Conservation (phyloP, 2,888 invertebrate species). For the Drosophila vallismaia region DNA sequence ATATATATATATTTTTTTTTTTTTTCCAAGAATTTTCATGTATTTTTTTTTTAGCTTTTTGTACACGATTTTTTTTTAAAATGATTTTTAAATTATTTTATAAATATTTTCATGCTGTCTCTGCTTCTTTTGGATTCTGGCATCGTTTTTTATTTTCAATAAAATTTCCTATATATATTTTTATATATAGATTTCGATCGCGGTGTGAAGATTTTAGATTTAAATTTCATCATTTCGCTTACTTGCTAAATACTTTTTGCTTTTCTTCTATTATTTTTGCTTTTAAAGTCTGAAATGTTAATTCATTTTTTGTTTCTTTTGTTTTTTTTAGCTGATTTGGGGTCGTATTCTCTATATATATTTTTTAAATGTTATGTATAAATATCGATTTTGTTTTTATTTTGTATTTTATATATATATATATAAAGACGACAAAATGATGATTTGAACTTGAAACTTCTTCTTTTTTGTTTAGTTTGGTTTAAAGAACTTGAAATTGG, state of each 20-base stretch:
- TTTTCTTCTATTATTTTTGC: conserved; percentile 24
- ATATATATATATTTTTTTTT: conserved; percentile 17
- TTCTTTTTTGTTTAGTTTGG: conserved; percentile 28
- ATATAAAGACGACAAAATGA: conserved; percentile 71
- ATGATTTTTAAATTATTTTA: conserved; percentile 54
- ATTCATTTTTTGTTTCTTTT: conserved; percentile 38
- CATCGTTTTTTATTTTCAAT: conserved; percentile 57
- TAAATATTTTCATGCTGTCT: conserved; percentile 53
- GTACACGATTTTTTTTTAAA: conserved; percentile 67
- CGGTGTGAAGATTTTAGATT: conserved; percentile 14
- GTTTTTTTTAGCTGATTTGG: conserved; percentile 37
- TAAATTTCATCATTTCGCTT: conserved; percentile 23
- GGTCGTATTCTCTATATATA: conserved; percentile 26
- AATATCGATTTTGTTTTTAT: conserved; percentile 29
- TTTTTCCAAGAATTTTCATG: conserved; percentile 37
- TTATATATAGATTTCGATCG: conserved; percentile 34
- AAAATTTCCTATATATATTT: conserved; percentile 48
- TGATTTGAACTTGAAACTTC: conserved; percentile 69
- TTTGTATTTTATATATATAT: conserved; percentile 48
- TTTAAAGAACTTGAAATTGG: conserved; percentile 44
- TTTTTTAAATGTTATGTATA: conserved; percentile 44
- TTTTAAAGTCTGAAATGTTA: conserved; percentile 53
- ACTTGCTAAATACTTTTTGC: conserved; percentile 19
- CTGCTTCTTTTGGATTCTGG: conserved; percentile 65
- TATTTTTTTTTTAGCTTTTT: conserved; percentile 34